These are phyloP conservation scores for Botia kubotai DNA, from an alignment of 2,797 vertebrate species.

Conservation along the genomic window DNA sequence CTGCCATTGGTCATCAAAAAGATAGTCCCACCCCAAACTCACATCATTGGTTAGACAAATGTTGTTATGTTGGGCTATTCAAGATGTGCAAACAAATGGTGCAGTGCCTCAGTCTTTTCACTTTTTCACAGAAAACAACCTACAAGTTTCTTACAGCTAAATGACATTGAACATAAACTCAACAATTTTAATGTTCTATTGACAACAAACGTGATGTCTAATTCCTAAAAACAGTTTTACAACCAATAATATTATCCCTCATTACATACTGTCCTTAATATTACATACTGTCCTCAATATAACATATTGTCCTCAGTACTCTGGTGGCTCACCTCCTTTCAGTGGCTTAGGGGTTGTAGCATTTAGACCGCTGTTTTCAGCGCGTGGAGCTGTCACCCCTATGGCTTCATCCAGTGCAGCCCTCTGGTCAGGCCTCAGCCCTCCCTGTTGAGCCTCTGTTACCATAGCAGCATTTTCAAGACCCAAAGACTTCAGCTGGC, in stretches of 20 bases:
- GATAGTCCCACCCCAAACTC: too few relatives aligned
- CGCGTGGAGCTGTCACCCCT: constrained; percentile 20
- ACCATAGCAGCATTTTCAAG: constrained; percentile 73
- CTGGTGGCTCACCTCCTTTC: constrained; percentile 42
- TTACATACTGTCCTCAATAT: neutral
- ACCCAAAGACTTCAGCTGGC: constrained; percentile 71
- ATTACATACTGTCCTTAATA: neutral
- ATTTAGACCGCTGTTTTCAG: neutral
- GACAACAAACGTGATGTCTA: neutral
- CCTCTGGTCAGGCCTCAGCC: constrained; percentile 54
- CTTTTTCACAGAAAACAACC: too few relatives aligned
- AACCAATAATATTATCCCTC: neutral
- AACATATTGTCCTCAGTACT: neutral
- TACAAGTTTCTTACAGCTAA: too few relatives aligned
- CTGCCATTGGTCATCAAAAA: too few relatives aligned
- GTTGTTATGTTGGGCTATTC: too few relatives aligned
- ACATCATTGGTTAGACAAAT: too few relatives aligned
- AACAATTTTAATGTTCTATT: neutral
- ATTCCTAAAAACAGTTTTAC: neutral
- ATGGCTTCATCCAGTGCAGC: constrained; percentile 55
- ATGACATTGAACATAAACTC: too few relatives aligned
- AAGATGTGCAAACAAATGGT: too few relatives aligned
- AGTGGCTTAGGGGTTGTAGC: neutral
- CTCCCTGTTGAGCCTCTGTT: constrained; percentile 64
- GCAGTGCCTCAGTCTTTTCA: too few relatives aligned